Base-by-base conservation (phyloP, 2,797 vertebrate genomes). In the Phaenicophaeus curvirostris region DNA sequence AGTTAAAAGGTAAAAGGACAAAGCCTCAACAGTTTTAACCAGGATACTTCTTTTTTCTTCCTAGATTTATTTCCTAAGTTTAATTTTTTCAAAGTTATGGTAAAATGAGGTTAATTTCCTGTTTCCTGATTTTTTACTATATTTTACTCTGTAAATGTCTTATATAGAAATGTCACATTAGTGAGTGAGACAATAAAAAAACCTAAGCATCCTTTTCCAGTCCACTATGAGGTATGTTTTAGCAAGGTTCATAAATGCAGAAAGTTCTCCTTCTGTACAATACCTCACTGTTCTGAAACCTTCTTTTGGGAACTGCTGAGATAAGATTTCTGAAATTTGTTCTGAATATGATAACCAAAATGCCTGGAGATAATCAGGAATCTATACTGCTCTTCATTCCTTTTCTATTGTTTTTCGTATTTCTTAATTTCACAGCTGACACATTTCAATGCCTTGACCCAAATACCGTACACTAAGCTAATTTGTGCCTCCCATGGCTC, bases 41-140 rank as follows among this genome's bases (percentile, higher is more conserved):
- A 88, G 42, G 89, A 50, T 27, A 27, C 0, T n/a, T n/a, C 53
- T 74, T 76, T 77, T 76, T 77, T 65, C 8, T 50, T 61, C 18
- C 0, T 24, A 51, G 30, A 20, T 72, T 75, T 55, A 68, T 77
- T 93, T 85, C 19, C 14, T 75, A 10, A 55, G 23, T 30, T 72
- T 87, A 85, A 94, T 57, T 11, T 39, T 65, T 88, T 81, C 51
- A 57, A 83, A 82, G 8, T 33, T 81, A 59, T 25, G 15, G 9
- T 25, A 73, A 35, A 84, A 81, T 48, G 5, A 78, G 35, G 25
- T 69, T 66, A 62, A 53, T 66, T 84, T 84, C 42, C 25, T 69
- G 25, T 30, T 90, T 93, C 71, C 41, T 78, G 17, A n/a, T 35
- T 95, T 95, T 90, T 75, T 76, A 77, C 71, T 57, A 51, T 46